Conservation (phyloP, 2,797 vertebrate genomes). For the Gambusia yucatana region DNA sequence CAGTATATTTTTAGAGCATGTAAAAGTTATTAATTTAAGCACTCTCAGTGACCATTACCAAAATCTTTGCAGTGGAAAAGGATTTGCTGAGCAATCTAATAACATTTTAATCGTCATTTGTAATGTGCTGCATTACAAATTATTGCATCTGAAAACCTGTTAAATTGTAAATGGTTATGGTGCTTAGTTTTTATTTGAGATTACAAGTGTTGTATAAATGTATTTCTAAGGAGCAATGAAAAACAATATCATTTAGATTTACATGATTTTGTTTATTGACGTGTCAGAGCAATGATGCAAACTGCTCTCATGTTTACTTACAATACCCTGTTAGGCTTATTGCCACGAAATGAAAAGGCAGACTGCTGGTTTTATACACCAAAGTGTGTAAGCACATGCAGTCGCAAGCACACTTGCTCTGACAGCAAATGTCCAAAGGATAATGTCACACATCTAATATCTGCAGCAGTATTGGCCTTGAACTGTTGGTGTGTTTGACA, state of each 20-base stretch:
- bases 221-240: neutral
- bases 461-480: conserved; percentile 55
- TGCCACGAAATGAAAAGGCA: conserved; percentile 52
- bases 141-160: neutral
- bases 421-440: conserved; percentile 65
- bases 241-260: conserved; percentile 8
- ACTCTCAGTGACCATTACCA: neutral
- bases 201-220: conserved; percentile 5
- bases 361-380: conserved; percentile 45
- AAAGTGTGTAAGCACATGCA: conserved; percentile 19
- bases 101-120: neutral
- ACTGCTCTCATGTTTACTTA: conserved; percentile 62
- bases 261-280: conserved; percentile 17
- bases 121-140: neutral
- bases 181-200: conserved; percentile 8
- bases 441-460: conserved; percentile 67
- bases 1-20: neutral
- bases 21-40: neutral
- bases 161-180: neutral
- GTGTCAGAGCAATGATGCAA: conserved; percentile 50
- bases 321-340: conserved; percentile 62
- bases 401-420: conserved; percentile 36
- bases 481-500: conserved; percentile 65
- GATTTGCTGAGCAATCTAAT: neutral
- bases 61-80: neutral